A percentile compares a stretch with the other conserved stretches of the same genome.
phyloP scores from a whole-genome alignment of 2,888 invertebrate genomes.

The Hydrotaea cyrtoneurina region DNA sequence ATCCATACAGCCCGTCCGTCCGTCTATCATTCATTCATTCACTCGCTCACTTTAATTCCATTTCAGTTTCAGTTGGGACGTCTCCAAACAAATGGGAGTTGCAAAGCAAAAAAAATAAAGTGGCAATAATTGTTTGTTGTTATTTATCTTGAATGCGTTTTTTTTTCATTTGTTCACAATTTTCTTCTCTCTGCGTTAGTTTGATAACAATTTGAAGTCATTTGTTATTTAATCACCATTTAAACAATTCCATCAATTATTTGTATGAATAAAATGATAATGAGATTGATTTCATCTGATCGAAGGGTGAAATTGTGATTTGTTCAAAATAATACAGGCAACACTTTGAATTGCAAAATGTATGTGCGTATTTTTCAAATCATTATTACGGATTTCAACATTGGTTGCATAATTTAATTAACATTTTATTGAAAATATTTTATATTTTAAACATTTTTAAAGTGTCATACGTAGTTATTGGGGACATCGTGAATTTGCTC shows the following conservation, averaged over 20 bases:
- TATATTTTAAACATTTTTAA: too few species aligned
- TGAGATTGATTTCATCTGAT: background rate
- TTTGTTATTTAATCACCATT: conserved; percentile 44
- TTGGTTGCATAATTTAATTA: too few species aligned
- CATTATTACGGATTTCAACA: too few species aligned
- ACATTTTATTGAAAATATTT: too few species aligned
- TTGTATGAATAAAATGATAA: conserved; percentile 39
- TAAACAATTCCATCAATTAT: conserved; percentile 50
- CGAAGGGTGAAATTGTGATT: background rate
- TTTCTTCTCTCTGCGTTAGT: conserved; percentile 16
- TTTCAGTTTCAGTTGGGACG: background rate
- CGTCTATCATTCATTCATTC: too few species aligned
- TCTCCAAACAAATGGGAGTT: background rate
- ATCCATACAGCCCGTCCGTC: too few species aligned
- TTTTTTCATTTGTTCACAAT: background rate
- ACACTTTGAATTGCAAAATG: too few species aligned
- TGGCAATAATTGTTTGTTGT: background rate
- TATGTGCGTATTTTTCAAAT: too few species aligned
- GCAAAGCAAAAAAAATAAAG: background rate
- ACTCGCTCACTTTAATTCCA: conserved; percentile 3
- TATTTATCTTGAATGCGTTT: background rate
- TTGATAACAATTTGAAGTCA: conserved; percentile 27
- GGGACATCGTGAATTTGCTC: too few species aligned
- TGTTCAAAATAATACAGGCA: too few species aligned
- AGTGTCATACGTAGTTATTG: too few species aligned